phyloP scores from a whole-genome alignment of 2,113 vertebrate genomes.

The Lucifuga dentata region DNA sequence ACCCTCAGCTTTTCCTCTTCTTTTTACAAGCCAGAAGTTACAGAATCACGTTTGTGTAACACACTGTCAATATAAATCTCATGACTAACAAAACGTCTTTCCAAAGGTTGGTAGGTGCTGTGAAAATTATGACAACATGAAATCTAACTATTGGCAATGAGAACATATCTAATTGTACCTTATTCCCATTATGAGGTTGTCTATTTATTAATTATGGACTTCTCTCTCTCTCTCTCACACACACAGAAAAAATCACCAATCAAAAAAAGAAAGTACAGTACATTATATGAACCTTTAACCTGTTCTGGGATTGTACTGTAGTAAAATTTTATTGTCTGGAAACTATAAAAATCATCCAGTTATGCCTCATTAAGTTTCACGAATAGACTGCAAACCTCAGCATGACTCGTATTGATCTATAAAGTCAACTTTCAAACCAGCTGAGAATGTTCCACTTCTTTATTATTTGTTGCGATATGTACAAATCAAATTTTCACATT shows the following conservation, averaged over 20 bases:
- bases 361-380: neutral
- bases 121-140: constrained; percentile 4
- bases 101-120: constrained; percentile 40
- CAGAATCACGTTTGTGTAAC: constrained; percentile 48
- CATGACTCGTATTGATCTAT: no score
- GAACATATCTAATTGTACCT: neutral
- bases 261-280: neutral
- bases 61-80: constrained; percentile 17
- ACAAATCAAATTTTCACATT: constrained; percentile 77
- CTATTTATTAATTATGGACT: rapidly evolving
- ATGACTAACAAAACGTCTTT: constrained; percentile 33
- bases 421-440: constrained; percentile 6
- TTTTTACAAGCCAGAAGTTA: constrained; percentile 14
- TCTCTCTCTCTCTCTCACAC: no score
- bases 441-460: constrained; percentile 34
- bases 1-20: neutral
- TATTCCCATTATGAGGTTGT: neutral
- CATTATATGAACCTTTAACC: neutral
- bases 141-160: neutral
- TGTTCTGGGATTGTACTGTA: neutral
- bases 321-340: neutral
- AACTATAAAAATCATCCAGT: constrained; percentile 9
- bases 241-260: neutral
- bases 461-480: constrained; percentile 72
- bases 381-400: neutral